Evolutionary conservation across 2,888 invertebrate genomes (phyloP).

Genomic region (Hemicrepidius hirtus): DNA sequence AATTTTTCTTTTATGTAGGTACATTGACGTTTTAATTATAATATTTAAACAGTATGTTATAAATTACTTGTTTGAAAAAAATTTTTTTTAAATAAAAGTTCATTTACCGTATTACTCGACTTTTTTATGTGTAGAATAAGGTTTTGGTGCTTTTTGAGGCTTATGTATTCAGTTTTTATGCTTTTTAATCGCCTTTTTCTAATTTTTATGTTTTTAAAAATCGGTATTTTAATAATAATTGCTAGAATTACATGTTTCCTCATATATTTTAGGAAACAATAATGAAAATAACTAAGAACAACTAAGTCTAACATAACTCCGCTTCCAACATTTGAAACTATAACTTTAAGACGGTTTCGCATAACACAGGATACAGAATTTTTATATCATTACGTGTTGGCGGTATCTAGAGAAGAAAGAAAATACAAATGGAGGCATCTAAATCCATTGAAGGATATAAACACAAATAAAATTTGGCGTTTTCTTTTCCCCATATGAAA

Average conservation of each 20-base stretch:
- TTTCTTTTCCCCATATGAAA: constrained; percentile 52
- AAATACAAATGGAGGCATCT: constrained; percentile 30
- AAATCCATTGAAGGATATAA: constrained; percentile 46
- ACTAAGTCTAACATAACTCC: constrained; percentile 32
- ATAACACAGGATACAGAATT: neutral
- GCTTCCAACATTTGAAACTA: constrained; percentile 14
- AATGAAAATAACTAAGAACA: constrained; percentile 59
- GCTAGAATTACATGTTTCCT: constrained; percentile 61
- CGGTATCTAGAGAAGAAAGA: constrained; percentile 11
- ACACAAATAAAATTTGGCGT: constrained; percentile 48
- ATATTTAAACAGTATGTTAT: too few species aligned
- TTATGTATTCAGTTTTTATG: too few species aligned
- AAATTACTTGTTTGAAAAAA: too few species aligned
- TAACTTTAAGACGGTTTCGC: constrained; percentile 26
- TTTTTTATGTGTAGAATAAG: too few species aligned
- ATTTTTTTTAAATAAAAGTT: too few species aligned
- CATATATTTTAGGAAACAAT: constrained; percentile 61
- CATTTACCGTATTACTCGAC: too few species aligned
- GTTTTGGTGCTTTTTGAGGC: too few species aligned
- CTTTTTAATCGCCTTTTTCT: too few species aligned
- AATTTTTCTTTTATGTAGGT: too few species aligned
- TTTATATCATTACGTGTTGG: constrained; percentile 25
- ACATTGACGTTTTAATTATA: too few species aligned
- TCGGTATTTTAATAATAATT: too few species aligned
- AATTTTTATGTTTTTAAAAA: too few species aligned